These are phyloP conservation scores for Ophonus ardosiacus DNA, from an alignment of 2,888 invertebrate genomes.

Conservation along the genomic window DNA sequence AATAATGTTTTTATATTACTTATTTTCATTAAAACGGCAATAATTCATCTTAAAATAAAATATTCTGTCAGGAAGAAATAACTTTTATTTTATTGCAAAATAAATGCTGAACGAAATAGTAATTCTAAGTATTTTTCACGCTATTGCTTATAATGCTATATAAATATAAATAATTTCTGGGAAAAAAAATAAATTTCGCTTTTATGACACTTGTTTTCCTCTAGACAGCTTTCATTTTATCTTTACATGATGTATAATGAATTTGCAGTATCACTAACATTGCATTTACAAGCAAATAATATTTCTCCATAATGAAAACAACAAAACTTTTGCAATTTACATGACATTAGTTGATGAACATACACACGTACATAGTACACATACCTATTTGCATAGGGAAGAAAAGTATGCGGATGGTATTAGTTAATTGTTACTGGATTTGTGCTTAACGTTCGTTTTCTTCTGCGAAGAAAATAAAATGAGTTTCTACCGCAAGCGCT, in stretches of 20 bases:
- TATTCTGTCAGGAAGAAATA: no score
- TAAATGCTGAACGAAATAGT: no score
- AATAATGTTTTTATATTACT: no score
- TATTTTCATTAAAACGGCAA: no score
- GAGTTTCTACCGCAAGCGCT: background rate
- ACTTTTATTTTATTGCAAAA: no score
- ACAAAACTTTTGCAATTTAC: slow-evolving; percentile 25
- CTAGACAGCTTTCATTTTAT: background rate
- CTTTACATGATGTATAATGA: background rate
- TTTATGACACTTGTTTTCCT: background rate
- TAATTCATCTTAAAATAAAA: no score
- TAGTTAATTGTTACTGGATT: slow-evolving; percentile 30
- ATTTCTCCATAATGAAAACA: background rate
- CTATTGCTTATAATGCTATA: no score
- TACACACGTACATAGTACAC: background rate
- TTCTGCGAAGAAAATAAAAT: slow-evolving; percentile 13
- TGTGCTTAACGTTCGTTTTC: slow-evolving; percentile 17
- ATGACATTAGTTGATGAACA: slow-evolving; percentile 22
- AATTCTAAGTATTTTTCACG: no score
- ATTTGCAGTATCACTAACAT: slow-evolving; percentile 15
- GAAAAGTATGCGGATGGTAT: slow-evolving; percentile 46
- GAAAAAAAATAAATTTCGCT: background rate
- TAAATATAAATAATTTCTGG: no score
- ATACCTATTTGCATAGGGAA: slow-evolving; percentile 23
- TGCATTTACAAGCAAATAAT: slow-evolving; percentile 11